Base-by-base conservation (phyloP, 2,113 vertebrate genomes). In the Nymphicus hollandicus region DNA sequence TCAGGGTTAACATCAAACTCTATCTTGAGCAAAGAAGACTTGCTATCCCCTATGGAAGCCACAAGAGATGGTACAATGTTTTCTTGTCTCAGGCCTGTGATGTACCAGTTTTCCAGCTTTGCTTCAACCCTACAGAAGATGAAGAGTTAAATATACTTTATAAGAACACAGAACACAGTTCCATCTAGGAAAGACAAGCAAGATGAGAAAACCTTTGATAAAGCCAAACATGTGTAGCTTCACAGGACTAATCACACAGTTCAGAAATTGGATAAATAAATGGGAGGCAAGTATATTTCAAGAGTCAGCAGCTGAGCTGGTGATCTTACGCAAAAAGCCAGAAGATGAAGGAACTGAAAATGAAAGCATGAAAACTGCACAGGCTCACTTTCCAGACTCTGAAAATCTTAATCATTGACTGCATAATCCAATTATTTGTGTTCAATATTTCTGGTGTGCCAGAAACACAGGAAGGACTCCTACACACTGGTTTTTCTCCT, bases 81-180 rank as follows among this genome's bases (percentile, higher is more conserved):
- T 93, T 98, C 96, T 94, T 99, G 99, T 84, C 96, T 98, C 53
- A 99, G 93, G 22, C 99, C 99, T 2, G 99, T 99, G 58, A 99
- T 98, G 2, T 98, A 99, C 99, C 99, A 99, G 89, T 99, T 99
- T 81, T 99, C 97, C 96, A 99, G 95, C 39, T 98, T 98, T 18
- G 98, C 98, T 97, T 99, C 99, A 90, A 99, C 92, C 97, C 99
- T 99, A 95, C 25, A 95, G 66, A 81, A 20, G 37, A 96, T 27
- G 10, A 89, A 86, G 2, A 69, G n/a, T 69, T 79, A 71, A 78
- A 83, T 22, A 63, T 7, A 78, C 22, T 39, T 53, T 14, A 52
- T 78, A 46, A 64, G 29, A 78, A 68, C 10, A 73, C 10, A 52
- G 19, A 81, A 79, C 53, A 73, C 13, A 65, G 28, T 10, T 74